Evolutionary conservation across 2,888 invertebrate genomes (phyloP), one percentile per base, ranked within the genome.

Genomic region (Patella depressa): DNA sequence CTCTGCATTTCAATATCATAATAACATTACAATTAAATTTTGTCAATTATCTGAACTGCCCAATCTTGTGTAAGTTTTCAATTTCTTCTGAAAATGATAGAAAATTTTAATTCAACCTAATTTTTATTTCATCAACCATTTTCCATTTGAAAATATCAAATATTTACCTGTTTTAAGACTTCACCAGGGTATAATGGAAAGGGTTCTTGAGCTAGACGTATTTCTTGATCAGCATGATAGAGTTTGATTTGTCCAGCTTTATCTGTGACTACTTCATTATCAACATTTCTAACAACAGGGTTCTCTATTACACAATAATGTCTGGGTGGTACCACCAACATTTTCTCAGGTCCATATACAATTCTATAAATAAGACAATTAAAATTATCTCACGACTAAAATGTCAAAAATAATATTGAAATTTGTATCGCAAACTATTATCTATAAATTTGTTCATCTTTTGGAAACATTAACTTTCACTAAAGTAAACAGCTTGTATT

Each of bases 121-220:
- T 45, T 45, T 45, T 9, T 45, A 45, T 45, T 45, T 7, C 45
- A 45, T 45, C 9, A 9, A 45, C 9, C 9, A 45, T 1, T 9
- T 45, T 45, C 45, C 45, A 45, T 45, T 34, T 5, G 34, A 34
- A 34, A 34, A 34, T 4, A 7, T 34, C 34, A 29, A 34, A 45
- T 45, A 45, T 70, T 80, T 77, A 89, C 88, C 85, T 85, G 85
- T 84, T 88, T 88, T 7, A 89, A 79, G 29, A 86, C 80, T 86
- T 93, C 93, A 24, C 93, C 93, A 19, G 93, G 93, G 86, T 92
- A 93, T 17, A 93, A 88, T 15, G 93, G 93, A 83, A 93, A 93
- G 3, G 93, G 93, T 15, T 92, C 92, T 83, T 92, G 93, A 24
- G 92, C 89, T 54, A 93, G 88, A n/a, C 93, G 88, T 77, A 93